A percentile compares a stretch with the other conserved stretches of the same genome.
phyloP scores from a whole-genome alignment of 2,113 vertebrate species.

The Hystrix brachyura region DNA sequence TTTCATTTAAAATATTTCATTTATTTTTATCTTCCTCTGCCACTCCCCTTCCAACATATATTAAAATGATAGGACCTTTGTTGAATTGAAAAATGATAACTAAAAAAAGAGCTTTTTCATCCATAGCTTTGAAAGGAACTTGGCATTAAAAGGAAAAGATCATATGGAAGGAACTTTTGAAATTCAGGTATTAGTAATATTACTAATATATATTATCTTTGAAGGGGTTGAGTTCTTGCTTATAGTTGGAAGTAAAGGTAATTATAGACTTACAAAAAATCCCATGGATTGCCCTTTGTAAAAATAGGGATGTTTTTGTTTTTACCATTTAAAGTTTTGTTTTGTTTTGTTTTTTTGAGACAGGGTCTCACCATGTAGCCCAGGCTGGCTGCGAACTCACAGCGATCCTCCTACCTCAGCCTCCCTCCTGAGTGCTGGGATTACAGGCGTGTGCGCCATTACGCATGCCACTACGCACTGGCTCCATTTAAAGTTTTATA shows the following conservation, averaged over 20 bases:
- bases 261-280: not conserved
- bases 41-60: not conserved
- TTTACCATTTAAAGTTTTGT: not conserved
- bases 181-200: constrained; percentile 6
- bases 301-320: not conserved
- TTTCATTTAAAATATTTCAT: constrained; percentile 36
- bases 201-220: not conserved
- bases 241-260: not conserved
- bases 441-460: no score
- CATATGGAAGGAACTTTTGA: constrained; percentile 17
- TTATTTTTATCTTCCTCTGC: not conserved
- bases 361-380: no score
- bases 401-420: no score
- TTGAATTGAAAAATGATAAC: not conserved
- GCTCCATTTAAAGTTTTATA: not conserved
- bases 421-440: no score
- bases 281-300: not conserved
- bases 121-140: constrained; percentile 3
- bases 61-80: constrained; percentile 6
- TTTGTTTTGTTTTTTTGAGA: not conserved
- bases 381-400: no score
- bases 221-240: not conserved
- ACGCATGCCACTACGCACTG: no score
- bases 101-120: not conserved
- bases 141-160: constrained; percentile 13